Evolutionary conservation across 2,797 vertebrate species (phyloP).

Genomic region (Falco novaeseelandiae): DNA sequence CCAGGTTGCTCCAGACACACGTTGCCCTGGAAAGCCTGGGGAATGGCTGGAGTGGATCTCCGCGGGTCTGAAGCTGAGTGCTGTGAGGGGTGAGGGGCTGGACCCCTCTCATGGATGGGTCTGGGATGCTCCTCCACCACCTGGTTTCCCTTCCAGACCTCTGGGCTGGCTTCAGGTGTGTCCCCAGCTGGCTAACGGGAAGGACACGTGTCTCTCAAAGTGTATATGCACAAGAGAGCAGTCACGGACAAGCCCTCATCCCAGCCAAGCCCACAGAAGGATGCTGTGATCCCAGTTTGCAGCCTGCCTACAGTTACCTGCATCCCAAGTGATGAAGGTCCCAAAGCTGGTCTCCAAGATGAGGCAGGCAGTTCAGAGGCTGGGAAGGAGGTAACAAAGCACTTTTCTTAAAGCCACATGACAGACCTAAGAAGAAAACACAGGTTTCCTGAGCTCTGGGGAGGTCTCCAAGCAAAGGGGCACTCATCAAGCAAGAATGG

Average conservation of each 20-base stretch:
- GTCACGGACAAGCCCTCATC: neutral
- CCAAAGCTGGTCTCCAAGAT: neutral
- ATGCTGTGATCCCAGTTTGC: neutral
- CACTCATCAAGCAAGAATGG: neutral
- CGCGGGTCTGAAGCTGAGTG: rapidly evolving
- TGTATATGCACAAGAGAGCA: neutral
- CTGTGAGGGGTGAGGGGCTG: neutral
- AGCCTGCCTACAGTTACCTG: neutral
- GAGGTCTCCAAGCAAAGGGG: neutral
- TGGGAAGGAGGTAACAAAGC: neutral
- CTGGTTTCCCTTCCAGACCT: neutral
- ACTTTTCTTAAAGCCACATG: neutral
- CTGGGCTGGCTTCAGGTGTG: neutral
- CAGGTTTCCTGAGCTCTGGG: neutral
- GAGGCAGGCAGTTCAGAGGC: neutral
- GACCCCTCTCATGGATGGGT: no score
- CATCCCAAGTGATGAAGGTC: neutral
- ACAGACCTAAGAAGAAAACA: neutral
- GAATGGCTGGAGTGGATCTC: neutral
- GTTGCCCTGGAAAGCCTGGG: neutral
- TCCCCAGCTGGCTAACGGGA: neutral
- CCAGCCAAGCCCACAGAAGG: neutral
- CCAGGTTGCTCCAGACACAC: neutral
- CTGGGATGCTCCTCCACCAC: neutral
- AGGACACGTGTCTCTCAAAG: neutral